These are phyloP conservation scores for Callinectes sapidus DNA, from an alignment of 2,888 invertebrate genomes.

Conservation along the genomic window DNA sequence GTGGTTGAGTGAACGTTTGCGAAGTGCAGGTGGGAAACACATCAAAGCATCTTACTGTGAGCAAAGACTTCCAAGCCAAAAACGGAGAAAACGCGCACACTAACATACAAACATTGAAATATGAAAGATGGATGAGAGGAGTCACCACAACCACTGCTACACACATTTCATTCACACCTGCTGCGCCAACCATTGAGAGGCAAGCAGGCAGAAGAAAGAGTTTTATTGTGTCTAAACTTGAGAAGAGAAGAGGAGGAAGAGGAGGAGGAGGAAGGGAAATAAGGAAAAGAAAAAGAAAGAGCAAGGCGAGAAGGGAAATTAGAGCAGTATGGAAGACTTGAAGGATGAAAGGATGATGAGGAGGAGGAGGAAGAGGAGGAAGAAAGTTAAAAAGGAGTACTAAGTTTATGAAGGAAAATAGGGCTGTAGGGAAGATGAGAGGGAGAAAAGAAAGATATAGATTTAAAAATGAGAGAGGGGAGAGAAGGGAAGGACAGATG, in stretches of 20 bases:
- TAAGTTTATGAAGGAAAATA: background rate
- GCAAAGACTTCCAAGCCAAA: background rate
- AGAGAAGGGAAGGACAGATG: background rate
- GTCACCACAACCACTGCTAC: background rate
- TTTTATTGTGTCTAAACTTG: background rate
- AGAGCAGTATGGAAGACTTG: background rate
- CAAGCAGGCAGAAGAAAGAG: conserved; percentile 6
- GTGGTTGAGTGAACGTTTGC: background rate
- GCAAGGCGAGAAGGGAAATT: background rate
- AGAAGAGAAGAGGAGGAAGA: background rate
- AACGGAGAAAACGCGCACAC: background rate
- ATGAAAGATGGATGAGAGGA: conserved; percentile 1
- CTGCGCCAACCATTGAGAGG: background rate
- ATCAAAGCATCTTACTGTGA: background rate
- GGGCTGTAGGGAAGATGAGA: background rate
- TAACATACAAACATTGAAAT: background rate
- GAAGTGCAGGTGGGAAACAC: background rate
- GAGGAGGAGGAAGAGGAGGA: too few species aligned
- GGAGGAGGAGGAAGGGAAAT: background rate
- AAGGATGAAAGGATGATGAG: background rate
- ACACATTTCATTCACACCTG: background rate
- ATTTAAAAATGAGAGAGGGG: background rate
- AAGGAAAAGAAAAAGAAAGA: background rate
- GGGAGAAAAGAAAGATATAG: background rate
- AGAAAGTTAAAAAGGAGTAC: background rate